Conservation (phyloP, 2,888 invertebrate genomes). For the Luperina nickerlii region DNA sequence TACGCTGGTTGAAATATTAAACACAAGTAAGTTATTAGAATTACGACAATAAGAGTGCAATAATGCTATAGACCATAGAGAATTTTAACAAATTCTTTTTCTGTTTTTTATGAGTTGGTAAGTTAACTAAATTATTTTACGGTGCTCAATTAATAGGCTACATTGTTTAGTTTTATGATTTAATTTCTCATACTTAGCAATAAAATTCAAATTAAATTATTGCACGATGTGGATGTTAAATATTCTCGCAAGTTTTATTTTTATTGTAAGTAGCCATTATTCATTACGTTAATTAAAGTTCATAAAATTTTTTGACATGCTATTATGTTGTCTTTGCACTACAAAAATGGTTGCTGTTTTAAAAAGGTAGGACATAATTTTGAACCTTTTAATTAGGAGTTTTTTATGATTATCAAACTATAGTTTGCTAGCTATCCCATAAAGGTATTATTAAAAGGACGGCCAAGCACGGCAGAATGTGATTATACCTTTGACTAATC, state of each 20-base stretch:
- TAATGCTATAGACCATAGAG: slow-evolving; percentile 34
- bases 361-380: background rate
- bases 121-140: background rate
- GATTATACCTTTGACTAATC: background rate
- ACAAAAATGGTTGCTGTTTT: background rate
- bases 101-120: background rate
- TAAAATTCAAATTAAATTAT: slow-evolving; percentile 6
- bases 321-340: background rate
- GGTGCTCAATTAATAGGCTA: background rate
- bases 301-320: background rate
- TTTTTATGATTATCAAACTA: background rate
- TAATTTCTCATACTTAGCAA: background rate
- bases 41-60: slow-evolving; percentile 16
- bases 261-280: background rate
- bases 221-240: background rate
- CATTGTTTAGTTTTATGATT: slow-evolving; percentile 3
- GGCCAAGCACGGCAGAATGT: too few relatives aligned
- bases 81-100: slow-evolving; percentile 31
- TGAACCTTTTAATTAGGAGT: background rate
- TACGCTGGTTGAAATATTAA: slow-evolving; percentile 32
- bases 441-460: too few relatives aligned
- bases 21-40: slow-evolving; percentile 11
- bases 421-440: background rate
- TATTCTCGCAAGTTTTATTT: background rate
- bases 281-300: background rate